Conservation (phyloP, 1,140 invertebrate genomes). For the Drosophila watanabei region DNA sequence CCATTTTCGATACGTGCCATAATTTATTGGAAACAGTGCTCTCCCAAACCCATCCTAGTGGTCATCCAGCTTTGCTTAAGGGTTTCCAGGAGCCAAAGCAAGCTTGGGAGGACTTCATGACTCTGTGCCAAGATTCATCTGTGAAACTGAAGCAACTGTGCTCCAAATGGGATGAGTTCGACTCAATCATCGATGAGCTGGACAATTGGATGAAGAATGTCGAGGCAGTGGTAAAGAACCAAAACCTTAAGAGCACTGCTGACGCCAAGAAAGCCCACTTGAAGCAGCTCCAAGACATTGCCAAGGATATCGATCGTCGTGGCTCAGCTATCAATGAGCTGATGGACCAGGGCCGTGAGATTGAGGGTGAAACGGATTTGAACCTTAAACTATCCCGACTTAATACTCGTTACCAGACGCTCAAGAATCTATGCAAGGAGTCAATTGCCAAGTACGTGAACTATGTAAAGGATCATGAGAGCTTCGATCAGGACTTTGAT, state of each 20-base stretch:
- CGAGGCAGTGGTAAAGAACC: conserved; percentile 94
- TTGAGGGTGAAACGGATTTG: conserved; percentile 92
- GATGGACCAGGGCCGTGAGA: conserved; percentile 89
- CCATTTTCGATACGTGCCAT: conserved; percentile 90
- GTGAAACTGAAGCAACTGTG: conserved; percentile 90
- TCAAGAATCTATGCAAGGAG: conserved; percentile 94
- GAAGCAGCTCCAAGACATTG: conserved; percentile 91
- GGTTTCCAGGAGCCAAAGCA: conserved; percentile 91
- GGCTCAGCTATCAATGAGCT: conserved; percentile 90
- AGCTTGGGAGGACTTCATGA: conserved; percentile 92
- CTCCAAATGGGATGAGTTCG: conserved; percentile 92
- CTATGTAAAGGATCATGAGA: conserved; percentile 93
- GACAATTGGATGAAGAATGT: conserved; percentile 94
- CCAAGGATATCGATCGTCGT: conserved; percentile 91
- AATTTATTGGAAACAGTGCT: conserved; percentile 90
- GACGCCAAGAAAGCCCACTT: conserved; percentile 93
- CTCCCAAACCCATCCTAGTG: conserved; percentile 91
- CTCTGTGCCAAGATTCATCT: conserved; percentile 89
- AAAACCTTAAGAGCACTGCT: conserved; percentile 94
- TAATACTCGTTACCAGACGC: conserved; percentile 93
- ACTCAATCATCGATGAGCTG: conserved; percentile 91
- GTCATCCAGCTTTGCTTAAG: conserved; percentile 91
- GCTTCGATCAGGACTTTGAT: conserved; percentile 92
- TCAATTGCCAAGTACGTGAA: conserved; percentile 92
- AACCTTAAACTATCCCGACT: conserved; percentile 92